phyloP scores from a whole-genome alignment of 35 echinoderm and acorn worm genomes.

The Lytechinus pictus region DNA sequence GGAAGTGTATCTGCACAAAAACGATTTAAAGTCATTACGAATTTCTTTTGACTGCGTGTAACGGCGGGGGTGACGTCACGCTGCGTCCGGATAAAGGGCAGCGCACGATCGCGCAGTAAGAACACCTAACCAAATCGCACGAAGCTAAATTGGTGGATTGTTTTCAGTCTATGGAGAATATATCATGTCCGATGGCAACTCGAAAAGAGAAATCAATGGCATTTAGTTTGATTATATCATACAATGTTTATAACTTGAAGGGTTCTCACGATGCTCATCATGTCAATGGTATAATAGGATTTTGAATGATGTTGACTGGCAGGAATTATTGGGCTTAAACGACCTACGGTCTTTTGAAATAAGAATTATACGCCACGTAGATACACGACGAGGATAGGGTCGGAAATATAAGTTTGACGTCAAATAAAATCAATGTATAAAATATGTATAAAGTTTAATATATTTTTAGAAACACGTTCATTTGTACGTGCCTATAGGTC shows the following conservation, averaged over 20 bases:
- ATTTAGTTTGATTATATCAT: not conserved
- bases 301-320: not conserved
- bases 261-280: slow-evolving; percentile 8
- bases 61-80: not conserved
- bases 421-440: not conserved
- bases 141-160: not conserved
- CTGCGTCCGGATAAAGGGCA: not conserved
- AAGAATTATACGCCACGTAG: not conserved
- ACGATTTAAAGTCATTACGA: slow-evolving; percentile 26
- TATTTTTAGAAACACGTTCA: not conserved
- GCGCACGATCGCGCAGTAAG: not conserved
- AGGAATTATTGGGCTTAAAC: not conserved
- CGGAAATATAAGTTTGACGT: not conserved
- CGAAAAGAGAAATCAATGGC: not conserved
- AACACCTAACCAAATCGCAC: not conserved
- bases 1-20: not conserved
- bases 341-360: not conserved
- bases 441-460: slow-evolving; percentile 15
- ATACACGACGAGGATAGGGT: not conserved
- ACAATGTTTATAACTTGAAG: not conserved
- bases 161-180: not conserved
- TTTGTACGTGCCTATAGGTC: not conserved
- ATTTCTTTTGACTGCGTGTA: not conserved
- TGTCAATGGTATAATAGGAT: not conserved
- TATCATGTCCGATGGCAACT: not conserved